These are phyloP conservation scores for Holcopasites calliopsidis DNA, from an alignment of 1,140 invertebrate genomes.

Conservation along the genomic window DNA sequence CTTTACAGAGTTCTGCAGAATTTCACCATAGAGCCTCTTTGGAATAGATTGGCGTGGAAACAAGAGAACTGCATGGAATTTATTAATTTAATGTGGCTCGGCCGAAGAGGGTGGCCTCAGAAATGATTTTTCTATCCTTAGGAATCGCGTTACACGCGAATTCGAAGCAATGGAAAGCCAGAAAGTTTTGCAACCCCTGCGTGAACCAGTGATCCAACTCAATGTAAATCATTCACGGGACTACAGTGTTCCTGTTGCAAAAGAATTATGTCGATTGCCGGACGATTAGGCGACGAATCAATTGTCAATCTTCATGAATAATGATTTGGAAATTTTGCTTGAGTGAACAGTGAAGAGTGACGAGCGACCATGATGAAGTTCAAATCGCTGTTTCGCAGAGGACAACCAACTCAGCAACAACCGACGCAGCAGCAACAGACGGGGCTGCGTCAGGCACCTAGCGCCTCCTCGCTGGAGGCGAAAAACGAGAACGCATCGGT, in stretches of 20 bases:
- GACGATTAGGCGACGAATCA: not conserved
- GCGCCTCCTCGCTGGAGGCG: slow-evolving; percentile 68
- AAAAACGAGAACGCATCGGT: slow-evolving; percentile 57
- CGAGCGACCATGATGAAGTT: slow-evolving; percentile 87
- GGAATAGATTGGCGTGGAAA: not conserved
- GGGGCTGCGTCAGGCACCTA: slow-evolving; percentile 73
- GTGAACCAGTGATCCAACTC: not conserved
- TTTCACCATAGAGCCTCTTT: not conserved
- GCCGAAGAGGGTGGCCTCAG: too few species aligned
- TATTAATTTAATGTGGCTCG: too few species aligned
- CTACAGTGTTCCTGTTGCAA: not conserved
- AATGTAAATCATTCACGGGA: not conserved
- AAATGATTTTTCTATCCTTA: slow-evolving; percentile 3
- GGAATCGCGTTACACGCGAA: not conserved
- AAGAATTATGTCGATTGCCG: not conserved
- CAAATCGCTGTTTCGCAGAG: slow-evolving; percentile 90
- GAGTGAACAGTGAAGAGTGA: slow-evolving; percentile 48
- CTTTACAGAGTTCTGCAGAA: slow-evolving; percentile 1
- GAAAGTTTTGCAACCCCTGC: not conserved
- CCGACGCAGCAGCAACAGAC: slow-evolving; percentile 81
- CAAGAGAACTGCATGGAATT: not conserved
- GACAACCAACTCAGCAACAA: slow-evolving; percentile 79
- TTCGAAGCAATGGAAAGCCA: not conserved
- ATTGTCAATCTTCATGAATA: slow-evolving; percentile 19
- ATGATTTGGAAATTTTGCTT: slow-evolving; percentile 25